Percentiles rank a stretch among this genome's conserved stretches.
phyloP scores from a whole-genome alignment of 1,140 invertebrate species.

The Hydropsyche tenuis region DNA sequence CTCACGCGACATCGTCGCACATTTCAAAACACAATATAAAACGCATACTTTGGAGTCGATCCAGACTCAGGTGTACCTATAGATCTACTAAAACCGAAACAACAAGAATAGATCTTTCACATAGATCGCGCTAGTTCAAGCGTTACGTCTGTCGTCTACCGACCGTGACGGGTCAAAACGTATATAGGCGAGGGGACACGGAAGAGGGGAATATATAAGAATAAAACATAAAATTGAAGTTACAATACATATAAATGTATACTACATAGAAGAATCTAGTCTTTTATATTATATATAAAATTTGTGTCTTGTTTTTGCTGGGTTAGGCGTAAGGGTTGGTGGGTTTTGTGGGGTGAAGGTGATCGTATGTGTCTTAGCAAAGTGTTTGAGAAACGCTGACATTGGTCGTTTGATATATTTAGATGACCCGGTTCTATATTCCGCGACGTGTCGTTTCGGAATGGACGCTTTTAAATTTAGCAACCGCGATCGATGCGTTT shows the following conservation, averaged over 20 bases:
- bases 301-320: too few relatives aligned
- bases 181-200: neutral
- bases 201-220: too few relatives aligned
- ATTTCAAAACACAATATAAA: constrained; percentile 10
- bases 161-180: neutral
- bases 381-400: constrained; percentile 19
- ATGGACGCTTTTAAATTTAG: constrained; percentile 14
- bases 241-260: too few relatives aligned
- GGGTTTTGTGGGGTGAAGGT: too few relatives aligned
- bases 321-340: too few relatives aligned
- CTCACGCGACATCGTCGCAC: neutral
- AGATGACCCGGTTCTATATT: constrained; percentile 16
- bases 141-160: constrained; percentile 3
- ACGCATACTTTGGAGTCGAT: constrained; percentile 16
- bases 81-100: too few relatives aligned
- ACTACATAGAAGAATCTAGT: too few relatives aligned
- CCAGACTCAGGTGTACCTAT: constrained; percentile 19
- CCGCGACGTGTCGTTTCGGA: constrained; percentile 19
- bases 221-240: too few relatives aligned
- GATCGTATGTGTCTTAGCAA: neutral
- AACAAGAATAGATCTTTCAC: constrained; percentile 4
- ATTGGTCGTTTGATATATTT: constrained; percentile 16
- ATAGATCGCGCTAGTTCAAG: constrained; percentile 8
- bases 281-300: too few relatives aligned
- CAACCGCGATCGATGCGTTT: neutral